Conservation (phyloP, 2,888 invertebrate genomes). For the Agrotis segetum region DNA sequence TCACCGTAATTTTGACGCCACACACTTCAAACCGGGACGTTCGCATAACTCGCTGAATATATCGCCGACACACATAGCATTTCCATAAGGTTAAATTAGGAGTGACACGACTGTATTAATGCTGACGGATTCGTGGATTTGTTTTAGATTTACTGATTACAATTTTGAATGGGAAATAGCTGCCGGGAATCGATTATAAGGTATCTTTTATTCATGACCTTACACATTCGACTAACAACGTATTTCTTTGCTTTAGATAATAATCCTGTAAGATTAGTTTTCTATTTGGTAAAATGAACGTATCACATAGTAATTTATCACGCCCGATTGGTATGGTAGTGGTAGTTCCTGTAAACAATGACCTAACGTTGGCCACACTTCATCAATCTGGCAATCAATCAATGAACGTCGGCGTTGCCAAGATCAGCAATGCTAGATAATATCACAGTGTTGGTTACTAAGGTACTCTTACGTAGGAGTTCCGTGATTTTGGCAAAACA, state of each 20-base stretch:
- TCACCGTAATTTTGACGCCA: constrained; percentile 57
- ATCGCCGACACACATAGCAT: constrained; percentile 35
- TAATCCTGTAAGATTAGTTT: not conserved
- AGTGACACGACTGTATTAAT: constrained; percentile 27
- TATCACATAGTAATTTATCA: constrained; percentile 16
- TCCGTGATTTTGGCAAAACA: constrained; percentile 7
- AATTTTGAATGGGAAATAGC: constrained; percentile 3
- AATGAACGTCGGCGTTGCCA: constrained; percentile 18
- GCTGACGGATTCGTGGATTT: constrained; percentile 17
- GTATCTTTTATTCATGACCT: not conserved
- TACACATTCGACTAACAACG: not conserved
- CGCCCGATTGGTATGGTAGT: not conserved
- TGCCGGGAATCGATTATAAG: not conserved
- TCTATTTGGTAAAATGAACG: not conserved
- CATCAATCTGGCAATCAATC: constrained; percentile 47
- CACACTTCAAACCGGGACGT: constrained; percentile 45
- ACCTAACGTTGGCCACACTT: constrained; percentile 25
- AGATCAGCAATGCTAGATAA: constrained; percentile 29
- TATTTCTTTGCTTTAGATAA: too few species aligned
- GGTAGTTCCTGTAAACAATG: constrained; percentile 14
- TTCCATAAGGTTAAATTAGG: constrained; percentile 40
- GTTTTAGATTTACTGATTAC: constrained; percentile 10
- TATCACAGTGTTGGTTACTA: not conserved
- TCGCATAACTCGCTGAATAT: constrained; percentile 44
- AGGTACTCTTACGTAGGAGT: not conserved